phyloP scores from a whole-genome alignment of 2,113 vertebrate genomes.

The Malaclemys terrapin region DNA sequence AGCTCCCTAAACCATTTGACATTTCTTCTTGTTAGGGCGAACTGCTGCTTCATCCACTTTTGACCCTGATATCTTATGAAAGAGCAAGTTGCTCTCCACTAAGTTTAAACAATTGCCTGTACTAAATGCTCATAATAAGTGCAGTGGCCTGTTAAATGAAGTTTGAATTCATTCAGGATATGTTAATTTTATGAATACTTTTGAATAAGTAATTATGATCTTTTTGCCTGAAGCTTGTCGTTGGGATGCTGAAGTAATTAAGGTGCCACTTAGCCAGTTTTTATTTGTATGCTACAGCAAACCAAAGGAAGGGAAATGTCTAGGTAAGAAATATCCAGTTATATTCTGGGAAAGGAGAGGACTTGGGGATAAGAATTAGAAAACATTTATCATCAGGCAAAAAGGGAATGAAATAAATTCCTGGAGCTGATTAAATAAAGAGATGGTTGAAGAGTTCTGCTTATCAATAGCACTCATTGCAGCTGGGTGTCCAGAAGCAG shows the following conservation, averaged over 20 bases:
- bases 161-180: conserved; percentile 41
- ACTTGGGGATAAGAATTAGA: background rate
- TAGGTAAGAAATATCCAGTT: background rate
- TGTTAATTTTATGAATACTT: conserved; percentile 55
- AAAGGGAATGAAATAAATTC: background rate
- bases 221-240: conserved; percentile 27
- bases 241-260: conserved; percentile 41
- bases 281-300: background rate
- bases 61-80: conserved; percentile 32
- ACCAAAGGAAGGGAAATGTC: conserved; percentile 2
- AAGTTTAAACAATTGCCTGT: conserved; percentile 21
- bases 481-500: conserved; percentile 13
- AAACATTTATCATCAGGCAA: background rate
- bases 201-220: conserved; percentile 40
- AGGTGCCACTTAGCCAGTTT: conserved; percentile 32
- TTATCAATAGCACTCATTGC: background rate
- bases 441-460: fast-evolving
- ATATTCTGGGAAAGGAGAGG: background rate
- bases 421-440: background rate
- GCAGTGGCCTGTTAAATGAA: conserved; percentile 63
- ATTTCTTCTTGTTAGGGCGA: conserved; percentile 17
- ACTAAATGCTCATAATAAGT: conserved; percentile 21
- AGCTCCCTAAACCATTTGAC: background rate
- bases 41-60: conserved; percentile 35
- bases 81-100: background rate